Percentiles rank a stretch among this genome's conserved stretches.
Conservation (phyloP, 2,888 invertebrate species). For the Ennomos erosarius region DNA sequence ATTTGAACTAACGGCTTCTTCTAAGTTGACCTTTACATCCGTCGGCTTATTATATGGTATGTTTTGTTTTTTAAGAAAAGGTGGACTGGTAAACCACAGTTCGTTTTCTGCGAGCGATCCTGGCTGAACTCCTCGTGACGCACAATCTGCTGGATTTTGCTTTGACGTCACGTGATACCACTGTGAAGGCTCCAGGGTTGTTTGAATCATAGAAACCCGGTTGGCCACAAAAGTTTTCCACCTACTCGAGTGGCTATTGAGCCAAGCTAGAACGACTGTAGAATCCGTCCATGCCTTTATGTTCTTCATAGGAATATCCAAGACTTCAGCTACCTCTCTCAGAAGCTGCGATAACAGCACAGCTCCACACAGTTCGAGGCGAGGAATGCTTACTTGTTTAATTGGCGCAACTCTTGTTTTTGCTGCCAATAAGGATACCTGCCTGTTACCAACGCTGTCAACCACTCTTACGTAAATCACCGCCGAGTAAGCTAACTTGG, state of each 20-base stretch:
- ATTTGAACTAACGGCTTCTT: not conserved
- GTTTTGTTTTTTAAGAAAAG: not conserved
- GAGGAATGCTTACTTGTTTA: slow-evolving; percentile 25
- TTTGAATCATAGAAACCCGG: too few species aligned
- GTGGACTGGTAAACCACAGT: not conserved
- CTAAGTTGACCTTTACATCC: not conserved
- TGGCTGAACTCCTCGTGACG: not conserved
- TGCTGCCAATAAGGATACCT: slow-evolving; percentile 1
- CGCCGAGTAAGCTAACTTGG: too few species aligned
- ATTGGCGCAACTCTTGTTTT: slow-evolving; percentile 29
- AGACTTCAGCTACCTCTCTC: not conserved
- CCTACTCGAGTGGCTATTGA: too few species aligned
- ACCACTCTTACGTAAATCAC: not conserved
- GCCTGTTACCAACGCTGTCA: not conserved
- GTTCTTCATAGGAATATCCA: not conserved
- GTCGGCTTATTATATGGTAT: not conserved
- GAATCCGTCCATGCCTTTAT: slow-evolving; percentile 32
- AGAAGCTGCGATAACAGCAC: slow-evolving; percentile 5
- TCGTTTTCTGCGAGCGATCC: not conserved
- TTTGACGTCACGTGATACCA: too few species aligned
- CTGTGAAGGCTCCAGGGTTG: too few species aligned
- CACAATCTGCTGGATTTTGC: too few species aligned
- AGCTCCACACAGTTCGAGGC: slow-evolving; percentile 27
- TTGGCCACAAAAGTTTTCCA: too few species aligned
- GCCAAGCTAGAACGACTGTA: slow-evolving; percentile 1